Conservation (phyloP, 2,113 vertebrate species). For the Alexandromys fortis region DNA sequence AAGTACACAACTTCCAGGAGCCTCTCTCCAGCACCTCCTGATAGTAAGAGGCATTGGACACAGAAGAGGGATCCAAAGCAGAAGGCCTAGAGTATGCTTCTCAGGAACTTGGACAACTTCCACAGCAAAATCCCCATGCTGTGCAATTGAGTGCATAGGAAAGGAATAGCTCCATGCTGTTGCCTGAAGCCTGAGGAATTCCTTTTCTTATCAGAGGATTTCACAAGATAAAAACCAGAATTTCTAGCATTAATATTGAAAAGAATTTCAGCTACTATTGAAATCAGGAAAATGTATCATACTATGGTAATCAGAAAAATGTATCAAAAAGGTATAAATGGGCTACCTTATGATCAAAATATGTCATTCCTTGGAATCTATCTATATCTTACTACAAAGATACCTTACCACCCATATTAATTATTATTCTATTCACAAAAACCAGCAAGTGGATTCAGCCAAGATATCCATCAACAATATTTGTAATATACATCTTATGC, state of each 20-base stretch:
- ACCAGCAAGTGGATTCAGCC: neutral
- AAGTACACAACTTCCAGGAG: neutral
- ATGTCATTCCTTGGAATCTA: neutral
- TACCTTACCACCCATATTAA: neutral
- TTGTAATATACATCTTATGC: neutral
- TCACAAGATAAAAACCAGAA: neutral
- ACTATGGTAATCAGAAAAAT: neutral
- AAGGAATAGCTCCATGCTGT: neutral
- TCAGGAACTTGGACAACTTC: fast-evolving
- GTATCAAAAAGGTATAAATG: too few relatives aligned
- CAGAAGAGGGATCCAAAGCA: neutral
- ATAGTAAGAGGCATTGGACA: neutral
- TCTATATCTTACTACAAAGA: neutral
- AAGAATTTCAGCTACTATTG: neutral
- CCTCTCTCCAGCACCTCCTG: neutral
- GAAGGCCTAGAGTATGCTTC: neutral
- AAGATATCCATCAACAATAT: neutral
- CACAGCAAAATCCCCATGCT: neutral
- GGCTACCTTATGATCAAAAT: neutral
- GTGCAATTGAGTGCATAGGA: neutral
- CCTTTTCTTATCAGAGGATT: fast-evolving
- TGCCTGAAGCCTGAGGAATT: too few relatives aligned
- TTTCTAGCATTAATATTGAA: neutral
- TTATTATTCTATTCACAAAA: neutral
- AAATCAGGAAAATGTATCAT: too few relatives aligned